A percentile compares a stretch with the other conserved stretches of the same genome.
phyloP scores from a whole-genome alignment of 2,888 invertebrate species.

The Limnephilus auricula region DNA sequence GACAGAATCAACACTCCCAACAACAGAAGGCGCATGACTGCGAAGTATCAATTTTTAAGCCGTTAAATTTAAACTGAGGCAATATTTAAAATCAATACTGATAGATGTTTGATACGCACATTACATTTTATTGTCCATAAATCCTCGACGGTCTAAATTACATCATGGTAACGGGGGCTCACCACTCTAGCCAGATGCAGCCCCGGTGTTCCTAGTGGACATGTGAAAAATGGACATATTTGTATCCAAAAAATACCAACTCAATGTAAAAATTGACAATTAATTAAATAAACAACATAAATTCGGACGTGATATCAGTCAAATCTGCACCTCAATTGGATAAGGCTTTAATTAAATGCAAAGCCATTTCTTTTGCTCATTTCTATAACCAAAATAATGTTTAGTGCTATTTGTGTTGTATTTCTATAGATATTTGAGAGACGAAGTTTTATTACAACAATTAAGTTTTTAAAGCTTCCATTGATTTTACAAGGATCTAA shows the following conservation, averaged over 20 bases:
- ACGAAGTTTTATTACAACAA: too few species aligned
- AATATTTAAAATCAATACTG: conserved; percentile 47
- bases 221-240: background rate
- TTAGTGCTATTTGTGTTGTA: too few species aligned
- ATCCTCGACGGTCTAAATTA: background rate
- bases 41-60: conserved; percentile 40
- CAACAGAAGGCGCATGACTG: background rate
- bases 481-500: too few species aligned
- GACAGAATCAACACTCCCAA: background rate
- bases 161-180: background rate
- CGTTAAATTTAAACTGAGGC: conserved; percentile 48
- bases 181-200: background rate
- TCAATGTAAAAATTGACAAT: background rate
- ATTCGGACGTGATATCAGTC: too few species aligned
- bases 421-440: too few species aligned
- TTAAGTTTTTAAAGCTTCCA: too few species aligned
- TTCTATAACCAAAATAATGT: too few species aligned
- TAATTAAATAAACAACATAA: too few species aligned
- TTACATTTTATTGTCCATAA: conserved; percentile 47
- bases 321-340: too few species aligned
- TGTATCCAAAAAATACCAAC: background rate
- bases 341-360: too few species aligned
- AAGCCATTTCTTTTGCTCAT: too few species aligned
- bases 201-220: background rate
- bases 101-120: conserved; percentile 26